Conservation (phyloP, 1,140 invertebrate genomes). For the Chrysoperla carnea region DNA sequence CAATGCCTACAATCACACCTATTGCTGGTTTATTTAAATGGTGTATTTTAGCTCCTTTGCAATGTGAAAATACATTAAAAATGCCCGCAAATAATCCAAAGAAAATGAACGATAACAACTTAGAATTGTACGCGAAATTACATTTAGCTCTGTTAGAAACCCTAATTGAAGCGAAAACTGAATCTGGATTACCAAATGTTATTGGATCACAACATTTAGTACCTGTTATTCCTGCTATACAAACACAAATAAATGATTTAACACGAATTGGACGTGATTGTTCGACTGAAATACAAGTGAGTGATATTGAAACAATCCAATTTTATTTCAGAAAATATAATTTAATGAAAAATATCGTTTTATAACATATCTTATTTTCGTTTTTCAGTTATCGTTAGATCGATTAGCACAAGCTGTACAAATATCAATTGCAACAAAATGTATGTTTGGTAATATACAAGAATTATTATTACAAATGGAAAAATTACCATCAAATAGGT, state of each 20-base stretch:
- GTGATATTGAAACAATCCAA: too few species aligned
- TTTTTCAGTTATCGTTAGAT: constrained; percentile 39
- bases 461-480: constrained; percentile 33
- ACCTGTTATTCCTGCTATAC: constrained; percentile 24
- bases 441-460: constrained; percentile 55
- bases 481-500: constrained; percentile 33
- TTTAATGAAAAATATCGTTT: too few species aligned
- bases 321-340: too few species aligned
- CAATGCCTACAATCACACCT: constrained; percentile 67
- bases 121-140: constrained; percentile 33
- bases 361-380: constrained; percentile 1
- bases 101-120: constrained; percentile 13
- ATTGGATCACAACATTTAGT: constrained; percentile 37
- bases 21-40: constrained; percentile 56
- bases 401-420: constrained; percentile 60
- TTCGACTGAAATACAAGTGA: too few species aligned
- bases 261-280: constrained; percentile 9
- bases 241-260: constrained; percentile 23
- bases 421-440: constrained; percentile 49
- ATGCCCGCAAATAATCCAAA: too few species aligned
- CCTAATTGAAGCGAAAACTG: constrained; percentile 29
- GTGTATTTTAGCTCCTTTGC: constrained; percentile 43
- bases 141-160: constrained; percentile 45
- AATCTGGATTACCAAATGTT: constrained; percentile 29
- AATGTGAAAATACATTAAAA: constrained; percentile 18